Evolutionary conservation across 2,113 vertebrate genomes (phyloP).

Genomic region (Oncorhynchus nerka): DNA sequence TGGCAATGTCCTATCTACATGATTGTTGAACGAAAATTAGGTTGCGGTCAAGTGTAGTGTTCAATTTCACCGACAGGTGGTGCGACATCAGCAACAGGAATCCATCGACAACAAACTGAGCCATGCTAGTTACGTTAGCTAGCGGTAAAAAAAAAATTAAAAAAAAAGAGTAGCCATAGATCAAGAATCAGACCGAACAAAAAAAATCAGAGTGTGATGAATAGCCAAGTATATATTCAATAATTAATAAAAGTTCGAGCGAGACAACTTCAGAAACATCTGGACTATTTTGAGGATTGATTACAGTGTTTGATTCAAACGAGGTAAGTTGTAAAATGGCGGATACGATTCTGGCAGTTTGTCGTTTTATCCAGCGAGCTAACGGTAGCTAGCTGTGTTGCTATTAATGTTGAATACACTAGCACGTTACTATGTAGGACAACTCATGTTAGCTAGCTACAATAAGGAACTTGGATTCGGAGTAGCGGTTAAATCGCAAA

Average conservation of each 20-base stretch:
- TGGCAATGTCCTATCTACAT: too few species aligned
- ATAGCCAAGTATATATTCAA: background rate
- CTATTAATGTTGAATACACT: constrained; percentile 44
- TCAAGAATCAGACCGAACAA: background rate
- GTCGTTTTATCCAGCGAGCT: too few species aligned
- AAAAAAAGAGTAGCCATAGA: background rate
- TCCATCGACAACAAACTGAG: background rate
- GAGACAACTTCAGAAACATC: background rate
- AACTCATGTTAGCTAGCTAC: background rate
- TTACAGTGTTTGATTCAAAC: constrained; percentile 17
- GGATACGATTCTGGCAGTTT: constrained; percentile 66
- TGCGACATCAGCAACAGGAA: background rate
- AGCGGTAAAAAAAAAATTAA: background rate
- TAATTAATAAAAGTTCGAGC: background rate
- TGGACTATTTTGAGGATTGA: background rate
- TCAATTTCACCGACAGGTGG: background rate
- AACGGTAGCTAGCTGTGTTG: background rate
- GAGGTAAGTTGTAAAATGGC: constrained; percentile 81
- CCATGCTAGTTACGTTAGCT: background rate
- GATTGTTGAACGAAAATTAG: too few species aligned
- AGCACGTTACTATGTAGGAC: background rate
- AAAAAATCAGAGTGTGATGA: background rate
- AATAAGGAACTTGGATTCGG: background rate
- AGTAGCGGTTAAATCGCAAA: background rate
- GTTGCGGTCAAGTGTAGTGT: background rate